Evolutionary conservation across 2,113 vertebrate species (phyloP).

Genomic region (Ceratotherium simum): DNA sequence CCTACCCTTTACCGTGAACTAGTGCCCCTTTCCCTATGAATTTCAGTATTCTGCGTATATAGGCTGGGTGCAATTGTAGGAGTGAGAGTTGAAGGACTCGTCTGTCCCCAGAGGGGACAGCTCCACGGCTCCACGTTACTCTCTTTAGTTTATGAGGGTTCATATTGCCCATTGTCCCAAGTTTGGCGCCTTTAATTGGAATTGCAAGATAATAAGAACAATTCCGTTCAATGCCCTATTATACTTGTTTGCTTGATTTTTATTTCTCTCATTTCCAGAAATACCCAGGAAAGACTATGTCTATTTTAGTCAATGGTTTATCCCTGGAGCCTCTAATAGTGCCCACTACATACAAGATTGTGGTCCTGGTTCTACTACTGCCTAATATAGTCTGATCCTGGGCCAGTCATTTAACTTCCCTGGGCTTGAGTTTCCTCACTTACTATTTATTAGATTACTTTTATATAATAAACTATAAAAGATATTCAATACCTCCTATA

Average conservation of each 20-base stretch:
- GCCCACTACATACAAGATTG: not conserved
- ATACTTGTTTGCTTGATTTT: not conserved
- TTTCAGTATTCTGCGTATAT: not conserved
- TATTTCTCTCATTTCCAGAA: not conserved
- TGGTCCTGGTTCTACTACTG: not conserved
- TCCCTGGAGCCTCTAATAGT: not conserved
- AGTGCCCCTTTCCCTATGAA: not conserved
- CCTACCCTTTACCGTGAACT: not conserved
- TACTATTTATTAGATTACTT: not conserved
- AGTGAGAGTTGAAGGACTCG: not conserved
- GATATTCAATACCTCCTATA: not conserved
- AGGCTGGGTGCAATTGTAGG: rapidly evolving
- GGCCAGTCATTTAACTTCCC: not conserved
- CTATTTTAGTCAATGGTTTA: not conserved
- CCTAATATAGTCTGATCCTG: not conserved
- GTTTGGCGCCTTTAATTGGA: not conserved
- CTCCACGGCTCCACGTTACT: not conserved
- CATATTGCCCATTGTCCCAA: not conserved
- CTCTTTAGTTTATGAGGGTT: not conserved
- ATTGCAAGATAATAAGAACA: not conserved
- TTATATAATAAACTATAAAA: conserved; percentile 19
- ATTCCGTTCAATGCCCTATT: not conserved
- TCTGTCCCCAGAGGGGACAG: not conserved
- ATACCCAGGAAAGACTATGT: not conserved
- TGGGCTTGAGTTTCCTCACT: not conserved